Evolutionary conservation across 2,113 vertebrate species (phyloP).

Genomic region (Epinephelus cyanopodus): DNA sequence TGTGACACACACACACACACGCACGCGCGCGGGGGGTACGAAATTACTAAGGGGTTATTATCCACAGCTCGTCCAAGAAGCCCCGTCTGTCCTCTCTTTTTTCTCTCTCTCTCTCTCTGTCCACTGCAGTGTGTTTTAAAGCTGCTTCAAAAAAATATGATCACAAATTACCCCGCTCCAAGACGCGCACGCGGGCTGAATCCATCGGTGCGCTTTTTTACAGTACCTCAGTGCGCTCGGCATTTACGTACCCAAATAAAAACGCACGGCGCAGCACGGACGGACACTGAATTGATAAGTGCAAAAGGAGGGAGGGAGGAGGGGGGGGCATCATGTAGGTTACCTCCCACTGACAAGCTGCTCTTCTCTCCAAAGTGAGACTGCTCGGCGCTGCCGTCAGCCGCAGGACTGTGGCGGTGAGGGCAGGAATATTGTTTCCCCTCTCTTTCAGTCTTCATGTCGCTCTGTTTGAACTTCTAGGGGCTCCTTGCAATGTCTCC

Average conservation of each 20-base stretch:
- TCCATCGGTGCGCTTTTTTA: constrained; percentile 51
- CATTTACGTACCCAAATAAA: constrained; percentile 45
- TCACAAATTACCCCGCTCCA: constrained; percentile 45
- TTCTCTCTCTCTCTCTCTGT: background rate
- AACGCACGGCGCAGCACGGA: constrained; percentile 44
- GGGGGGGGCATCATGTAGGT: constrained; percentile 63
- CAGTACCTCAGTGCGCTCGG: constrained; percentile 44
- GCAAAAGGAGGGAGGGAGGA: constrained; percentile 22
- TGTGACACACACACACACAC: constrained; percentile 34
- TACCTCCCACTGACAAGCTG: constrained; percentile 74
- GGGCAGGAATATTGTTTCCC: constrained; percentile 29
- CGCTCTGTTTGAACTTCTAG: constrained; percentile 53
- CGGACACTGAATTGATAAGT: constrained; percentile 65
- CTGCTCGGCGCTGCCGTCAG: constrained; percentile 63
- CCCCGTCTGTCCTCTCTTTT: constrained; percentile 1
- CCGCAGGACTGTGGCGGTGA: constrained; percentile 55
- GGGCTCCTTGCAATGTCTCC: constrained; percentile 14
- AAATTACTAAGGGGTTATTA: constrained; percentile 39
- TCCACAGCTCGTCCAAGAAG: constrained; percentile 52
- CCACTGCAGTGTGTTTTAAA: constrained; percentile 37
- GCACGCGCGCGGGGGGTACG: background rate
- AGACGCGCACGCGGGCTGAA: constrained; percentile 26
- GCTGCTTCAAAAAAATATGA: constrained; percentile 36
- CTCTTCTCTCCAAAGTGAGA: constrained; percentile 55
- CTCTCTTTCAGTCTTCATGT: constrained; percentile 30